phyloP scores from a whole-genome alignment of 2,888 invertebrate genomes.

The Unio delphinus region DNA sequence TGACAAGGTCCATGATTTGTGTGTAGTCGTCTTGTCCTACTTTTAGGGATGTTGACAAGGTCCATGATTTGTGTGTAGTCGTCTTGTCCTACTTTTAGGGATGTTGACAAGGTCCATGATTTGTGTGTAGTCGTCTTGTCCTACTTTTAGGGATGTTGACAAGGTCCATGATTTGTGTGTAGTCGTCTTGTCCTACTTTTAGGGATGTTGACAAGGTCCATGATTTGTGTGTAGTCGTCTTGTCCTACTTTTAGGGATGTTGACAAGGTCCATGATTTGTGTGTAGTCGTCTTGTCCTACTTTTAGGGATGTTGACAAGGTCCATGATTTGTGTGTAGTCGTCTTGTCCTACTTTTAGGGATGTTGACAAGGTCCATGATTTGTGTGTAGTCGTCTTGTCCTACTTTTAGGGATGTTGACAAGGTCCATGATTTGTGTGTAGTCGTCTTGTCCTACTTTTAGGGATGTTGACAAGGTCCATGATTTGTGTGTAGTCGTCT shows the following conservation, averaged over 20 bases:
- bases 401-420: constrained; percentile 93
- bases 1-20: constrained; percentile 97
- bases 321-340: constrained; percentile 98
- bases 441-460: too few species aligned
- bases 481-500: too few species aligned
- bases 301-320: constrained; percentile 95
- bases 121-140: too few species aligned
- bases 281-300: too few species aligned
- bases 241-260: constrained; percentile 93
- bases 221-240: too few species aligned
- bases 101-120: constrained; percentile 98
- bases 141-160: constrained; percentile 93
- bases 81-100: too few species aligned
- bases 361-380: constrained; percentile 98
- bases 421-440: constrained; percentile 98
- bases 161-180: constrained; percentile 98
- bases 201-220: constrained; percentile 99
- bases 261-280: constrained; percentile 97
- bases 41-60: constrained; percentile 95
- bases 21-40: too few species aligned
- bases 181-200: too few species aligned
- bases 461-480: constrained; percentile 99
- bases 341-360: too few species aligned
- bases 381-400: too few species aligned
- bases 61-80: constrained; percentile 98